Percentiles rank a stretch among this genome's conserved stretches.
These are phyloP conservation scores for Zaprionus ghesquierei DNA, from an alignment of 1,140 invertebrate genomes.

Conservation along the genomic window DNA sequence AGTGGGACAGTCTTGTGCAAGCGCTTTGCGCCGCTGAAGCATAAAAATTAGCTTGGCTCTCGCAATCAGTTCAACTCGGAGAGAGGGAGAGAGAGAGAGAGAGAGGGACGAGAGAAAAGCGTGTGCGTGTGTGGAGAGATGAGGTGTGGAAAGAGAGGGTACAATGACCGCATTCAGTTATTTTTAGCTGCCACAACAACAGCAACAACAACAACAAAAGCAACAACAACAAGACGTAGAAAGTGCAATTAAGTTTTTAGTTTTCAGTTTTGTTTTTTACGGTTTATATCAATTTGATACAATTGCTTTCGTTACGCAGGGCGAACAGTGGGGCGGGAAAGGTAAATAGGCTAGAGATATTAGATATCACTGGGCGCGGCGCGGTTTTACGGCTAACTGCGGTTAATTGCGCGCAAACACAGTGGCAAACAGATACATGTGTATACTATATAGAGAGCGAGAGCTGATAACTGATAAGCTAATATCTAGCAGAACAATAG, in stretches of 20 bases:
- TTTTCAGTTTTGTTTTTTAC: conserved; percentile 44
- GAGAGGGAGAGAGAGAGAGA: background rate
- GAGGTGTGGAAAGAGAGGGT: conserved; percentile 53
- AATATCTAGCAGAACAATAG: conserved; percentile 13
- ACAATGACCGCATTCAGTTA: conserved; percentile 78
- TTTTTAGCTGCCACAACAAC: conserved; percentile 60
- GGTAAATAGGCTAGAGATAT: background rate
- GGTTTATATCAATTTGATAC: conserved; percentile 32
- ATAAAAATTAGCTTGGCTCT: conserved; percentile 58
- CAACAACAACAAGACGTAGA: conserved; percentile 44
- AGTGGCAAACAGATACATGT: conserved; percentile 13
- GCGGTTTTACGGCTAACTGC: background rate
- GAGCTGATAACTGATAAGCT: conserved; percentile 20
- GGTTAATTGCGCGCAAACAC: conserved; percentile 2
- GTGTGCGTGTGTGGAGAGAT: background rate
- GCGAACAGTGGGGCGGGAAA: background rate
- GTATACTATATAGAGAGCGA: background rate
- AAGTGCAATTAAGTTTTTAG: conserved; percentile 73
- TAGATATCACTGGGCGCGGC: conserved; percentile 14
- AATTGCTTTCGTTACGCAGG: conserved; percentile 11
- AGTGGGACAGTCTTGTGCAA: background rate
- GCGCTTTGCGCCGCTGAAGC: conserved; percentile 29
- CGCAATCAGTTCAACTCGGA: conserved; percentile 30
- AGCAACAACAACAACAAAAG: conserved; percentile 33
- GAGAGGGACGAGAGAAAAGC: background rate